phyloP scores from a whole-genome alignment of 2,113 vertebrate species.

The Phalacrocorax brasilianus region DNA sequence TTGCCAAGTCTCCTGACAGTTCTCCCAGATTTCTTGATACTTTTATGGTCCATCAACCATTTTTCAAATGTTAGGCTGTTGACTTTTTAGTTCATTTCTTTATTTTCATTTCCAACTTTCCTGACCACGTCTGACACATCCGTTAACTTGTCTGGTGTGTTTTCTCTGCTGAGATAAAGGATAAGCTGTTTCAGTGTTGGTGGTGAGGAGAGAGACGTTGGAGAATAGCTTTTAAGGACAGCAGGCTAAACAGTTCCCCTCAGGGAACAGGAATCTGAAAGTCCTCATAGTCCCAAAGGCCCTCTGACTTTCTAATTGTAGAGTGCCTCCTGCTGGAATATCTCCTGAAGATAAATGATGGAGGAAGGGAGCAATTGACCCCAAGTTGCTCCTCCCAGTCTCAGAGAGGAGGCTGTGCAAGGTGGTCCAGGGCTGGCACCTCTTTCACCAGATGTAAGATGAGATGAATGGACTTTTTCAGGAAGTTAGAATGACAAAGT shows the following conservation, averaged over 20 bases:
- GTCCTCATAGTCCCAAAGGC: neutral
- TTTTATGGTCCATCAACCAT: neutral
- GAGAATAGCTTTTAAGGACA: neutral
- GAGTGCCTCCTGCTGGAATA: neutral
- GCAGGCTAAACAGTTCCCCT: neutral
- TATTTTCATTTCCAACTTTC: neutral
- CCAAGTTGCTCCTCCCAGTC: neutral
- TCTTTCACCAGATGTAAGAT: neutral
- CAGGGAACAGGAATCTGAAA: neutral
- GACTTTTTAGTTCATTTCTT: neutral
- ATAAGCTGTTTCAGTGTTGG: neutral
- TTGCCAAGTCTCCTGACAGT: conserved; percentile 16
- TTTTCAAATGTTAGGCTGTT: conserved; percentile 18
- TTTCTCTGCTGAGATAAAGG: neutral
- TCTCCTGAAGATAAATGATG: neutral
- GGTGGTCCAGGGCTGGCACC: fast-evolving
- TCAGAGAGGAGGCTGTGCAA: neutral
- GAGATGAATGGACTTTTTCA: neutral
- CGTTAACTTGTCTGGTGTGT: neutral
- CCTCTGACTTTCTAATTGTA: neutral
- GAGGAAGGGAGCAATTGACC: neutral
- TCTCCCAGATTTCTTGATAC: neutral
- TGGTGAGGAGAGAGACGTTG: neutral
- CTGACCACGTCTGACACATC: neutral
- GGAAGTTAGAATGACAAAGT: neutral